These are phyloP conservation scores for Spongilla lacustris DNA, from an alignment of 37 sponge, comb jelly and placozoan species.

Conservation along the genomic window DNA sequence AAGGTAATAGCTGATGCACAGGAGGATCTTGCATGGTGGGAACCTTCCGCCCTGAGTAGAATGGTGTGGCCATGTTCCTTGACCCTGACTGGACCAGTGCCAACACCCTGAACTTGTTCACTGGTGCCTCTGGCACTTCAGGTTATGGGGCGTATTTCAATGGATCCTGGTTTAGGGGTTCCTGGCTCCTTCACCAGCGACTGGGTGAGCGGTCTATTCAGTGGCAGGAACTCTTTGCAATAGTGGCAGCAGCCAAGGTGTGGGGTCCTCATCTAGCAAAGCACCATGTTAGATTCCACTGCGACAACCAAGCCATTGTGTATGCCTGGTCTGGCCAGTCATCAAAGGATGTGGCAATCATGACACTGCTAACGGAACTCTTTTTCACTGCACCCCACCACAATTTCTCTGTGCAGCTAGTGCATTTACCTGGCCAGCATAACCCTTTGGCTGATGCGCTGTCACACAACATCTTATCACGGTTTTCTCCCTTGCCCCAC, in stretches of 20 bases:
- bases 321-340: slow-evolving; percentile 15
- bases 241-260: slow-evolving; percentile 20
- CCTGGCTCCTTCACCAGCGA: slow-evolving; percentile 15
- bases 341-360: slow-evolving; percentile 24
- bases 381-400: slow-evolving; percentile 11
- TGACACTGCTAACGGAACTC: slow-evolving; percentile 8
- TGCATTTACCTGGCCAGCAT: slow-evolving; percentile 13
- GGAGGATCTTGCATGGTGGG: slow-evolving; percentile 26
- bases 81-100: background rate
- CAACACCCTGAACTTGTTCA: background rate
- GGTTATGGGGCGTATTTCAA: slow-evolving; percentile 35
- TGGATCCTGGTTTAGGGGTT: slow-evolving; percentile 1
- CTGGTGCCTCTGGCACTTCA: slow-evolving; percentile 25
- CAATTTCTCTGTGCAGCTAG: slow-evolving; percentile 17
- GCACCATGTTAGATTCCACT: slow-evolving; percentile 19
- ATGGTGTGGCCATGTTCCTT: slow-evolving; percentile 23
- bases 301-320: slow-evolving; percentile 50
- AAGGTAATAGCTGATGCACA: background rate
- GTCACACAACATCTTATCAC: slow-evolving; percentile 2
- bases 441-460: slow-evolving; percentile 50
- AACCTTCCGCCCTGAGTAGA: slow-evolving; percentile 12
- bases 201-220: slow-evolving; percentile 3
- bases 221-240: slow-evolving; percentile 49
- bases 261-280: slow-evolving; percentile 16
- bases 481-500: slow-evolving; percentile 35